Conservation (phyloP, 1,140 invertebrate species). For the Drosophila chauvacae region DNA sequence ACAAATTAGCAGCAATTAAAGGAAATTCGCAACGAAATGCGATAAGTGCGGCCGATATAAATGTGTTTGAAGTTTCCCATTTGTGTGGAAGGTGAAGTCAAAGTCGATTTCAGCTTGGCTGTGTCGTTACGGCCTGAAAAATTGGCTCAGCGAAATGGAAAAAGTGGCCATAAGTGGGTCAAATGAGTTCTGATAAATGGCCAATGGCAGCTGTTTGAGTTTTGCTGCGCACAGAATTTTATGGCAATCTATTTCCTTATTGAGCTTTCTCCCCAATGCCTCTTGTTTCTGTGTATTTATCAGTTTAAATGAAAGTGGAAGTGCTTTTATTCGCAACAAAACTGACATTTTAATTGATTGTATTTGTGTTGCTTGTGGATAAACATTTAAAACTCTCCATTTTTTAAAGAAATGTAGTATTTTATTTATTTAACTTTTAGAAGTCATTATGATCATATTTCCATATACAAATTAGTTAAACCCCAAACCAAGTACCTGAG, state of each 20-base stretch:
- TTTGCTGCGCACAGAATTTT: slow-evolving; percentile 17
- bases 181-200: slow-evolving; percentile 43
- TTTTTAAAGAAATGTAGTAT: not conserved
- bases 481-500: not conserved
- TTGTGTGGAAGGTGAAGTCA: slow-evolving; percentile 38
- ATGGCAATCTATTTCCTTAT: slow-evolving; percentile 24
- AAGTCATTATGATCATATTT: not conserved
- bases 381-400: not conserved
- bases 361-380: not conserved
- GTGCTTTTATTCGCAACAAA: not conserved
- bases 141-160: slow-evolving; percentile 32
- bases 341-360: not conserved
- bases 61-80: slow-evolving; percentile 60
- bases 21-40: slow-evolving; percentile 61
- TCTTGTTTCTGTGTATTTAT: slow-evolving; percentile 14
- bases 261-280: slow-evolving; percentile 9
- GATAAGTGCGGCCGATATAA: slow-evolving; percentile 65
- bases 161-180: slow-evolving; percentile 43
- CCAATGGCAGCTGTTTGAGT: slow-evolving; percentile 8
- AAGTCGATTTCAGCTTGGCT: slow-evolving; percentile 25
- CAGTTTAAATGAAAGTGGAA: not conserved
- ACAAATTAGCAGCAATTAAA: slow-evolving; percentile 76
- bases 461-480: not conserved
- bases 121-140: slow-evolving; percentile 34
- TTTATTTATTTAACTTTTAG: not conserved